Evolutionary conservation across 2,113 vertebrate species (phyloP), one percentile per base, ranked within the genome.

Genomic region (Perognathus longimembris): DNA sequence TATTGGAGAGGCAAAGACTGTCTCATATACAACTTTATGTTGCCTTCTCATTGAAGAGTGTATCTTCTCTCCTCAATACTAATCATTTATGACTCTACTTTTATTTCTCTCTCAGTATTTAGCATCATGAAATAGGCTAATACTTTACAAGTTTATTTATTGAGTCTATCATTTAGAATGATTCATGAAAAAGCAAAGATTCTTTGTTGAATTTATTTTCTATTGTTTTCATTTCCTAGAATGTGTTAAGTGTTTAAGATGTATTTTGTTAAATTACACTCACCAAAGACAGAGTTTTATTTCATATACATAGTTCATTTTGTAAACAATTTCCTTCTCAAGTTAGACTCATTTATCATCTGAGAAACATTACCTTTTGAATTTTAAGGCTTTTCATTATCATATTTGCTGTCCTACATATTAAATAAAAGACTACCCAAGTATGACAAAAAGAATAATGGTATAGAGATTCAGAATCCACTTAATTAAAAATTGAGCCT

Each of bases 401-500:
- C 54, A 61, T 69, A 74, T 76, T 77, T 86, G 21, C 40, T 92
- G 36, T 5, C 38, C 67, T 34, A 84, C 11, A 66, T 89, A 81
- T 85, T 83, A 90, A 90, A 36, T 28, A 64, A 86, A 79, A 92
- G 78, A 86, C 57, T 12, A n/a, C 91, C 30, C 30, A 89, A 81
- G 66, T 95, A 57, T 81, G 50, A 85, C 57, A 76, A 36, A 1
- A 17, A 85, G 36, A 95, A 82, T 92, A 83, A 93, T 82, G 24
- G 36, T 84, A 84, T 67, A 87, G 85, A 89, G 32, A 91, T 85
- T 77, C 54, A 80, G 91, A 97, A 84, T 59, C 61, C 12, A 85
- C 50, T 95, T 96, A 94, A 95, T 96, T 96, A 93, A 95, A 95
- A 96, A 77, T 8, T 84, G 85, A 96, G 86, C 83, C 67, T 93